Conservation (phyloP, 1,140 invertebrate genomes). For the Chironomus tepperi region DNA sequence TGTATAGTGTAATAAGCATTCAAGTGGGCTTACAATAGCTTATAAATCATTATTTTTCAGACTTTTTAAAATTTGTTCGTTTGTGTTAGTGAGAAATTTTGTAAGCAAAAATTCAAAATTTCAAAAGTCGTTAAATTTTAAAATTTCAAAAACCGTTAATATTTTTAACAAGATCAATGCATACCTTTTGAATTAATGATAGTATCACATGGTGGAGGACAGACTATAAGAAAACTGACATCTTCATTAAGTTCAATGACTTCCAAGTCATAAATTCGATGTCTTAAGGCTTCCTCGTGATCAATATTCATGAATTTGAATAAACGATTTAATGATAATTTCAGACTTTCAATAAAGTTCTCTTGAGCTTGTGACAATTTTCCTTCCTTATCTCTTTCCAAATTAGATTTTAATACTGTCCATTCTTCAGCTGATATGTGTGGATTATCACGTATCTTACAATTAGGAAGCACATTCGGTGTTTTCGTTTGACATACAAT, state of each 20-base stretch:
- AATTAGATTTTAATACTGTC: slow-evolving; percentile 60
- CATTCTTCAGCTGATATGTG: slow-evolving; percentile 93
- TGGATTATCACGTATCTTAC: slow-evolving; percentile 85
- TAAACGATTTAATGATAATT: slow-evolving; percentile 57
- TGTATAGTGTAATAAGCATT: too few relatives aligned
- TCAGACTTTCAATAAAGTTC: slow-evolving; percentile 65
- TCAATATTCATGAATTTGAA: slow-evolving; percentile 73
- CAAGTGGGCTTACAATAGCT: too few relatives aligned
- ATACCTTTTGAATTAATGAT: background rate
- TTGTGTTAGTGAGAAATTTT: too few relatives aligned
- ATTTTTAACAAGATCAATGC: background rate
- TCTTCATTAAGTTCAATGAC: slow-evolving; percentile 82
- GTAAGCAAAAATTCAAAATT: too few relatives aligned
- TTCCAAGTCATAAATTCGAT: slow-evolving; percentile 83
- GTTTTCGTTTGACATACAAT: slow-evolving; percentile 84
- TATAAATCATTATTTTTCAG: too few relatives aligned
- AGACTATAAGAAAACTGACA: slow-evolving; percentile 81
- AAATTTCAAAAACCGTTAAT: background rate
- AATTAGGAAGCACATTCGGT: slow-evolving; percentile 88
- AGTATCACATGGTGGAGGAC: slow-evolving; percentile 67
- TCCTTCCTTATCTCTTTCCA: slow-evolving; percentile 41
- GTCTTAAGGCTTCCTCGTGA: slow-evolving; percentile 52
- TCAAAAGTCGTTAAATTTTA: slow-evolving; percentile 37
- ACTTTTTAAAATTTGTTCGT: too few relatives aligned
- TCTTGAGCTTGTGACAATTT: slow-evolving; percentile 61